phyloP scores from a whole-genome alignment of 2,888 invertebrate genomes.

The Andrena camellia region DNA sequence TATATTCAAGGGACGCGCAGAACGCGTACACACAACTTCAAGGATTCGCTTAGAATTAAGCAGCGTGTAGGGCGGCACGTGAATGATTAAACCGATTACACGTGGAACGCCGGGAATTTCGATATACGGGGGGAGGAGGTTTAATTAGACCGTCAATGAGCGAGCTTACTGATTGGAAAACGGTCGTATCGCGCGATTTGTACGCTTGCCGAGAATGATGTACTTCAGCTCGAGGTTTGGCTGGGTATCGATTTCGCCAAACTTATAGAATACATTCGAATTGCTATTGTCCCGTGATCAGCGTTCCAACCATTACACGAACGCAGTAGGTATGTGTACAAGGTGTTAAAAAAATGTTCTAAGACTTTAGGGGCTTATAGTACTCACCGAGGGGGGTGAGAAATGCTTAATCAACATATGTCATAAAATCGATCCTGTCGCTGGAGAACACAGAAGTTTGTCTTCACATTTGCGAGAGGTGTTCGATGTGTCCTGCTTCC shows the following conservation, averaged over 20 bases:
- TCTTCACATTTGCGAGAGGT: no score
- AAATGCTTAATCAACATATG: no score
- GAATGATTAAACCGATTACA: slow-evolving; percentile 71
- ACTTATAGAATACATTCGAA: slow-evolving; percentile 5
- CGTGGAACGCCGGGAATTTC: slow-evolving; percentile 61
- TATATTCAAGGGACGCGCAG: slow-evolving; percentile 36
- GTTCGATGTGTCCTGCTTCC: no score
- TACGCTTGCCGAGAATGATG: slow-evolving; percentile 44
- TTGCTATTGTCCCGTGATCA: background rate
- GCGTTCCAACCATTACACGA: no score
- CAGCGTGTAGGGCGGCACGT: slow-evolving; percentile 47
- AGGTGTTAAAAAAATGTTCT: no score
- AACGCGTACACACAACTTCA: slow-evolving; percentile 16
- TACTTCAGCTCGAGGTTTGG: slow-evolving; percentile 19
- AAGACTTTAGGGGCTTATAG: no score
- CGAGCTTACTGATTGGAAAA: slow-evolving; percentile 68
- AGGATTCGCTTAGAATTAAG: slow-evolving; percentile 64
- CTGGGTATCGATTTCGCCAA: slow-evolving; percentile 30
- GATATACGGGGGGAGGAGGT: slow-evolving; percentile 37
- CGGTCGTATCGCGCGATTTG: slow-evolving; percentile 57
- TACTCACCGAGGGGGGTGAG: no score
- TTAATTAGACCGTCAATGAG: slow-evolving; percentile 69
- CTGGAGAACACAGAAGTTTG: no score
- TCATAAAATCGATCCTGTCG: no score
- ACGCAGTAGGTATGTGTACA: background rate